phyloP scores from a whole-genome alignment of 2,888 invertebrate genomes.

The Hypsopygia costalis region DNA sequence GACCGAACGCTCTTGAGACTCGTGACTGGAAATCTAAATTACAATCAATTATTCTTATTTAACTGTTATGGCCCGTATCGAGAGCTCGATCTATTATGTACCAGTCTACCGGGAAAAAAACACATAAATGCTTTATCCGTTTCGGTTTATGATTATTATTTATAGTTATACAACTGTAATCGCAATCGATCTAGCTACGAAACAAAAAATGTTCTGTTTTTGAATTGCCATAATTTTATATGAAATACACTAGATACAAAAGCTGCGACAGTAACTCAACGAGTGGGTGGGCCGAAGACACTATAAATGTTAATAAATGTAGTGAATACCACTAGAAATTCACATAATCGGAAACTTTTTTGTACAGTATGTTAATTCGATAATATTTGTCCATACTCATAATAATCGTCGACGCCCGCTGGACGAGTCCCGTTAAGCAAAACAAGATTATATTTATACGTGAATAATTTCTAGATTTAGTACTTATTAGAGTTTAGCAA shows the following conservation, averaged over 20 bases:
- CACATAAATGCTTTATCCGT: constrained; percentile 5
- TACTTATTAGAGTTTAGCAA: constrained; percentile 6
- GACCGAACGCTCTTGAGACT: constrained; percentile 47
- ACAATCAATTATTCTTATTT: constrained; percentile 11
- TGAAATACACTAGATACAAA: neutral
- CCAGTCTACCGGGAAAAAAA: constrained; percentile 3
- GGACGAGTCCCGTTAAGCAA: too few species aligned
- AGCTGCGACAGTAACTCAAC: constrained; percentile 8
- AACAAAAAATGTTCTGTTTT: neutral
- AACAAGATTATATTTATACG: too few species aligned
- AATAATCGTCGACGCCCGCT: neutral
- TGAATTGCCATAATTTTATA: neutral
- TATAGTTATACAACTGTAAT: constrained; percentile 2
- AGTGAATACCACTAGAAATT: constrained; percentile 8
- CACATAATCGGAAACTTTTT: constrained; percentile 3
- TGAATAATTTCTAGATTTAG: constrained; percentile 8
- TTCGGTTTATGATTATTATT: neutral
- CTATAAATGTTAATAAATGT: constrained; percentile 14
- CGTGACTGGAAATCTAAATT: constrained; percentile 28
- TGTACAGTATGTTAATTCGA: neutral
- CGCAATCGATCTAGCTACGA: constrained; percentile 1
- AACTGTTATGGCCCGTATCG: constrained; percentile 8
- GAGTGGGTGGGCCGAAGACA: constrained; percentile 11
- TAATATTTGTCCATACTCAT: neutral
- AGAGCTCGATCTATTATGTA: constrained; percentile 8